Evolutionary conservation across 2,113 vertebrate genomes (phyloP).

Genomic region (Thamnophis sirtalis): DNA sequence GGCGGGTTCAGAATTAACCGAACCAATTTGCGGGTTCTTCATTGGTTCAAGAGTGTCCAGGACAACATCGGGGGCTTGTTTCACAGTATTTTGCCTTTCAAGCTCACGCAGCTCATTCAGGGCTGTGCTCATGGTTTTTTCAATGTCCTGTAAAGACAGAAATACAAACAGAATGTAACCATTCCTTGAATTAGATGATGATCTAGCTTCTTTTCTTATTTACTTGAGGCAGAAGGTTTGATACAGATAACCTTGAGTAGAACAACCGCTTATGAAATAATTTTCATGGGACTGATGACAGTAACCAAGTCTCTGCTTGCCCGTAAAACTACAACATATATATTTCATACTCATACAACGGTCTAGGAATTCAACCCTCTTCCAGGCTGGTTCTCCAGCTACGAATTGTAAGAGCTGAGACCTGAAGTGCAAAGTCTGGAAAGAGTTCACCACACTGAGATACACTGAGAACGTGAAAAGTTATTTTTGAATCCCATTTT

Average conservation of each 20-base stretch:
- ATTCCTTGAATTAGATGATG: conserved; percentile 2
- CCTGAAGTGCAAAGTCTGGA: background rate
- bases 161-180: background rate
- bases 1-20: conserved; percentile 84
- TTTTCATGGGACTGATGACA: background rate
- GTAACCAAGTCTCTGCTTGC: background rate
- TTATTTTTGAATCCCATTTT: background rate
- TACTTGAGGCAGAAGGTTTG: background rate
- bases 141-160: conserved; percentile 81
- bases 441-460: background rate
- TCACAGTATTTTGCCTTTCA: conserved; percentile 92
- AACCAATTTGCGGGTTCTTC: conserved; percentile 79
- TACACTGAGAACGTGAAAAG: background rate
- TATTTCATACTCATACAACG: background rate
- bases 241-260: background rate
- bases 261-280: background rate
- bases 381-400: background rate
- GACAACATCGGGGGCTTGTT: conserved; percentile 94
- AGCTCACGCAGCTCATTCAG: conserved; percentile 93
- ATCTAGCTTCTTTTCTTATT: background rate
- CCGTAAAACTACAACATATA: background rate
- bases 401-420: background rate
- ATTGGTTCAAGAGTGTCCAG: conserved; percentile 94
- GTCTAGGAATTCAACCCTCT: background rate
- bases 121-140: conserved; percentile 97